Evolutionary conservation across 2,113 vertebrate genomes (phyloP), one percentile per base, ranked within the genome.

Genomic region (Stegostoma tigrinum): DNA sequence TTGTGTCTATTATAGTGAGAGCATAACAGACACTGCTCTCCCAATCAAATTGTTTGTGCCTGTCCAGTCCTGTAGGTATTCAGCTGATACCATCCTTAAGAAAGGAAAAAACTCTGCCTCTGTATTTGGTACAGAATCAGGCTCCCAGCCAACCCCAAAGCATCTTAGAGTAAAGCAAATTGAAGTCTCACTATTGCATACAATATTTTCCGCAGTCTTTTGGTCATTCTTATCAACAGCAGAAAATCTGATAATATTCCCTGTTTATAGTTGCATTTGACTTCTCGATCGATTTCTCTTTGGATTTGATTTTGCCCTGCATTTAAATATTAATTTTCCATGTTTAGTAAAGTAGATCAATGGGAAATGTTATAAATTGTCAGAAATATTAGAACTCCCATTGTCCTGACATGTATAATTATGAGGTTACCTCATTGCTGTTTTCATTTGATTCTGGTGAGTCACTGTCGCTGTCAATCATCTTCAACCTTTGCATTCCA

Each of bases 401-500:
- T 42, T 72, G 24, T 45, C 24, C 42, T 52, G 67, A 95, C 30
- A 34, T 72, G 38, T 45, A 52, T 27, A 95, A 72, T 34, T 5
- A 42, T 45, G 87, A 90, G 0, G 5, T 95, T 95, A 95, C 94
- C 94, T 95, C 94, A 72, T 30, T 15, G 4, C 38, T 95, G 45
- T 15, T 52, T 34, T 95, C 94, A 19, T 42, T 95, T 4, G 94
- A 72, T 12, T 95, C 94, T 48, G 42, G 52, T 14, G 38, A 95
- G 5, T 95, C 67, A 48, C 67, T 95, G n/a, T 75, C 15, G 4
- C 94, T 52, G 67, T 75, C 68, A 30, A 95, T 4, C 0, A 67
- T 72, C 94, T 72, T 72, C 94, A 95, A 61, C 94, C 94, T 52
- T 24, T 42, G 52, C 94, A 95, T 24, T 95, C 42, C 42, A 95